Base-by-base conservation (phyloP, 2,113 vertebrate species). In the Bufo gargarizans region DNA sequence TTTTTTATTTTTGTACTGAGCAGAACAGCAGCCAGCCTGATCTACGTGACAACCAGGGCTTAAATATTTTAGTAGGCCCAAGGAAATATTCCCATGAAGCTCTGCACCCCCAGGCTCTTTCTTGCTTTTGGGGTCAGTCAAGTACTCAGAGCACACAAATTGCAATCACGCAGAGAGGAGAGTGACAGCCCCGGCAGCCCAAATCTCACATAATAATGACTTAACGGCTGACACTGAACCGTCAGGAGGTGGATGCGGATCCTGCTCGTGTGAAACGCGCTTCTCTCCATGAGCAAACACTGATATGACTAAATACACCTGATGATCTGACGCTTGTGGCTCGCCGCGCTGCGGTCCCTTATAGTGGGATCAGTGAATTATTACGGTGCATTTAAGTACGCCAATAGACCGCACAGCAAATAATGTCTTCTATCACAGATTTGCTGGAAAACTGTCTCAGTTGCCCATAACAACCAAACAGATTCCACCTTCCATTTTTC, bases 41-140 rank as follows among this genome's bases (percentile, higher is more conserved):
- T n/a, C 20, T 45, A 63, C 81, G 81, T 83, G 81, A 83, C 81
- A 83, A 67, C 47, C 81, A 69, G 47, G 81, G 20, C 61, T 83
- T 83, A 83, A 83, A 83, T 83, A 67, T 67, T 83, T 83, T 67
- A 83, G 61, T 83, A 83, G 81, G 81, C 81, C 81, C 81, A 50
- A 69, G 81, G 81, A 83, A 33, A 22, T 50, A 47, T 83, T 83
- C 81, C 58, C 81, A 49, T 50, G 19, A 63, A 63, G 81, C 79
- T 81, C 16, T 16, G 79, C 79, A 45, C 81, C 81, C 80, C 47
- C 43, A 50, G 81, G 81, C 81, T 49, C 49, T 83, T 83, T 65
- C 49, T 19, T 49, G 59, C 81, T 50, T 76, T 50, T 22, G 81
- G 61, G 81, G 81, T 65, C 81, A 83, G 58, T 13, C 63, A 13